Evolutionary conservation across 2,113 vertebrate species (phyloP).

Genomic region (Osmerus mordax): DNA sequence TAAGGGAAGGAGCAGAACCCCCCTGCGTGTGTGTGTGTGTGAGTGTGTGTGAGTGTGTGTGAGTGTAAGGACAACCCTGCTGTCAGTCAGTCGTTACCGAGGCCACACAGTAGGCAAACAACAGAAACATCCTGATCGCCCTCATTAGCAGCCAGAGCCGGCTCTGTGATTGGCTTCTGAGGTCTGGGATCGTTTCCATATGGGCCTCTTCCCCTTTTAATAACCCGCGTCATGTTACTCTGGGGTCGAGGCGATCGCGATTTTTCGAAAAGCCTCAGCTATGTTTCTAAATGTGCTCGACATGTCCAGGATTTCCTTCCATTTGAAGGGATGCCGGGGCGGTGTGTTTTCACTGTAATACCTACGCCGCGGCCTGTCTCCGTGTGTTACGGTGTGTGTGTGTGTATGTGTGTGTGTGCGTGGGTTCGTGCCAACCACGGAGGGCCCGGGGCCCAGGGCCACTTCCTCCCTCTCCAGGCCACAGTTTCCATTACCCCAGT

Average conservation of each 20-base stretch:
- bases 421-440: constrained; percentile 43
- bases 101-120: constrained; percentile 68
- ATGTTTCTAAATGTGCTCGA: constrained; percentile 69
- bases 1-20: constrained; percentile 49
- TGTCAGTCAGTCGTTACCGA: constrained; percentile 53
- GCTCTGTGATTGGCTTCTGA: constrained; percentile 52
- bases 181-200: constrained; percentile 69
- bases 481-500: constrained; percentile 76
- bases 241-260: constrained; percentile 65
- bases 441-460: constrained; percentile 50
- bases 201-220: constrained; percentile 66
- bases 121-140: constrained; percentile 61
- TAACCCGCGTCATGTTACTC: constrained; percentile 67
- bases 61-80: constrained; percentile 46
- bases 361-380: constrained; percentile 43
- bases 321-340: constrained; percentile 57
- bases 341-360: constrained; percentile 58
- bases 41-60: constrained; percentile 27
- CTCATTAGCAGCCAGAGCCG: constrained; percentile 62
- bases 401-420: constrained; percentile 18
- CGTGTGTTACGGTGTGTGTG: not conserved
- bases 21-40: constrained; percentile 33
- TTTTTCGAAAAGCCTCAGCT: constrained; percentile 68
- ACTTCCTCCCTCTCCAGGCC: constrained; percentile 54
- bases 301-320: constrained; percentile 73